Percentiles rank a stretch among this genome's conserved stretches.
These are phyloP conservation scores for Anabas testudineus DNA, from an alignment of 2,797 vertebrate species.

Conservation along the genomic window DNA sequence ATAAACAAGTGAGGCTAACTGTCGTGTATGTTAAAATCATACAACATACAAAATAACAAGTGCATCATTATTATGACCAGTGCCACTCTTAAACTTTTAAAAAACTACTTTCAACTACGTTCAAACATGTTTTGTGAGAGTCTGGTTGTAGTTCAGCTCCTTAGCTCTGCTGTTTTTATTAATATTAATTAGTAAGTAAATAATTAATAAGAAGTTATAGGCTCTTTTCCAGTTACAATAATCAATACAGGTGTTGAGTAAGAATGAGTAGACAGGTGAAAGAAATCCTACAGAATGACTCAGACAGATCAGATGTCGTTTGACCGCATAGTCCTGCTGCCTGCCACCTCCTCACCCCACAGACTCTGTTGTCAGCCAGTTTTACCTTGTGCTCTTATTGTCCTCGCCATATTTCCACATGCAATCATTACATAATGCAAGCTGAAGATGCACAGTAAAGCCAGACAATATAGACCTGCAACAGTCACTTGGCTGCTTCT, in stretches of 20 bases:
- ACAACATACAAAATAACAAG: conserved; percentile 3
- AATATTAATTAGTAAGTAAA: no score
- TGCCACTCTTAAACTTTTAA: not conserved
- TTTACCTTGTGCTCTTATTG: conserved; percentile 2
- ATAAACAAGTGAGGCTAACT: conserved; percentile 28
- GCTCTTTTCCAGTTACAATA: not conserved
- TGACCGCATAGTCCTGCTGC: conserved; percentile 8
- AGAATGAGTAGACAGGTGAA: not conserved
- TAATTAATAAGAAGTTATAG: no score
- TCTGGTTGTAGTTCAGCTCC: not conserved
- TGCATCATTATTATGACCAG: conserved; percentile 25
- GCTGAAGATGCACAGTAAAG: not conserved
- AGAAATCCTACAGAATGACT: no score
- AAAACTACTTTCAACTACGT: no score
- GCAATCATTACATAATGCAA: conserved; percentile 31
- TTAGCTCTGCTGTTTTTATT: conserved; percentile 13
- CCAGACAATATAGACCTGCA: not conserved
- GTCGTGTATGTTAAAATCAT: conserved; percentile 13
- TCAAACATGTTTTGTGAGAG: conserved; percentile 8
- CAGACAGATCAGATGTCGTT: no score
- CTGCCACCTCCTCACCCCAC: conserved; percentile 6
- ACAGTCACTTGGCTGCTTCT: not conserved
- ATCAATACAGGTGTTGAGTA: conserved; percentile 4
- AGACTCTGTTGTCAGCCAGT: conserved; percentile 11
- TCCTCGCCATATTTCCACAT: conserved; percentile 31